Conservation (phyloP, 2,113 vertebrate genomes). For the Eurypyga helias region DNA sequence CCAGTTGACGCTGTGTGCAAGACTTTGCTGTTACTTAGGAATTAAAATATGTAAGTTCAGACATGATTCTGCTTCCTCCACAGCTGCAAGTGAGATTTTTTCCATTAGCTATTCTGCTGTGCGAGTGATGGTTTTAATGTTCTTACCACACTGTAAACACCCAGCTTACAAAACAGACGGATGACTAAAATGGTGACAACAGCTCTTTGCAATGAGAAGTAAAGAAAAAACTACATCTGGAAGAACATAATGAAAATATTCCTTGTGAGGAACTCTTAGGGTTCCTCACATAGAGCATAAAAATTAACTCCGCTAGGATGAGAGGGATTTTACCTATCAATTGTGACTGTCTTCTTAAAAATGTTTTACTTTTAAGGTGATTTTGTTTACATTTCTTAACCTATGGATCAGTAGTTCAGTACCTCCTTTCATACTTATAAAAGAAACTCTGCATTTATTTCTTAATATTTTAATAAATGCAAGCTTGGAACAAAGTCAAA, state of each 20-base stretch:
- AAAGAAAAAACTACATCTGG: not conserved
- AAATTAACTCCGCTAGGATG: not conserved
- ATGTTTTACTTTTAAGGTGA: not conserved
- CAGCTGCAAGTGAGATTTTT: slow-evolving; percentile 47
- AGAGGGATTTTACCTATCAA: not conserved
- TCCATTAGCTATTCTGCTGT: slow-evolving; percentile 17
- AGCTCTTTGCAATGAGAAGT: not conserved
- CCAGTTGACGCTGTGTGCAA: not conserved
- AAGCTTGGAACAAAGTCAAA: not conserved
- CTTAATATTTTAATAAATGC: not conserved
- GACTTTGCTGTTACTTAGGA: slow-evolving; percentile 26
- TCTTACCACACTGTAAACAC: slow-evolving; percentile 49
- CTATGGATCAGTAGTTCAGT: rapidly evolving
- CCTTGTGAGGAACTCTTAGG: not conserved
- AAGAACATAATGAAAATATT: not conserved
- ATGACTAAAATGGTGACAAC: slow-evolving; percentile 48
- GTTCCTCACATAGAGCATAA: not conserved
- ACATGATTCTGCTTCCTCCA: slow-evolving; percentile 16
- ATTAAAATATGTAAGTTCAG: slow-evolving; percentile 44
- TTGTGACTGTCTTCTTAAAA: rapidly evolving
- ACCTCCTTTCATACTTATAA: not conserved
- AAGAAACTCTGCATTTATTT: not conserved
- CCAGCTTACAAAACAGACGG: slow-evolving; percentile 43
- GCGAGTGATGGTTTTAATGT: slow-evolving; percentile 12
- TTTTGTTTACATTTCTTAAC: not conserved